Conservation (phyloP, 2,113 vertebrate genomes). For the Planiliza haematocheilus region DNA sequence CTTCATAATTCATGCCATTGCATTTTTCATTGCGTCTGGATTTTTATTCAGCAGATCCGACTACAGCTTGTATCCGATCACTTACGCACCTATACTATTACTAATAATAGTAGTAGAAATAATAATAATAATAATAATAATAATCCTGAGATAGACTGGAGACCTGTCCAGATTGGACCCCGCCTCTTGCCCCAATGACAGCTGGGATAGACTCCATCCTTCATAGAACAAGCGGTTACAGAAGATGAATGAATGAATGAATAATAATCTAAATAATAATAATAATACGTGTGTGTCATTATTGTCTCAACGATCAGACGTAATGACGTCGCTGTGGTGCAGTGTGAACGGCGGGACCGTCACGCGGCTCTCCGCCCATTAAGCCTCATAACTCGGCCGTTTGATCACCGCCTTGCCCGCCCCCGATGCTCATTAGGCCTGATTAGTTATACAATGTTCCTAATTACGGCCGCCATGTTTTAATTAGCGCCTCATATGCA, state of each 20-base stretch:
- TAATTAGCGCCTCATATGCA: constrained; percentile 78
- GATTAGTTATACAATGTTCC: constrained; percentile 82
- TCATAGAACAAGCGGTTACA: too few relatives aligned
- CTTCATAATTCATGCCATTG: constrained; percentile 77
- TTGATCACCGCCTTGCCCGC: constrained; percentile 74
- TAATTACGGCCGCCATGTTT: constrained; percentile 82
- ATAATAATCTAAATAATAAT: not conserved
- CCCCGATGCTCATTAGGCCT: constrained; percentile 77
- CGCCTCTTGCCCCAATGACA: too few relatives aligned
- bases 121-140: not conserved
- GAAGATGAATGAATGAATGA: too few relatives aligned
- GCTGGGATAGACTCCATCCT: too few relatives aligned
- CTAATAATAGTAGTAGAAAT: constrained; percentile 1
- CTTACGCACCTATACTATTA: too few relatives aligned
- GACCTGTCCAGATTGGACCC: too few relatives aligned
- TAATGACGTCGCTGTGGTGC: not conserved
- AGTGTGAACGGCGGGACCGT: constrained; percentile 6
- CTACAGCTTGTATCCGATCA: not conserved
- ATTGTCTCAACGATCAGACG: not conserved
- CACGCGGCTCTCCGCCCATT: constrained; percentile 56
- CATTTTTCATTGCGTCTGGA: constrained; percentile 68
- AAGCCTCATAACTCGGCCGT: constrained; percentile 64
- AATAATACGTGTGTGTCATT: not conserved
- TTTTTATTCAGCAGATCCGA: constrained; percentile 25
- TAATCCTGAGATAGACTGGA: too few relatives aligned